Evolutionary conservation across 1,140 invertebrate genomes (phyloP), one percentile per base, ranked within the genome.

Genomic region (Plodia interpunctella): DNA sequence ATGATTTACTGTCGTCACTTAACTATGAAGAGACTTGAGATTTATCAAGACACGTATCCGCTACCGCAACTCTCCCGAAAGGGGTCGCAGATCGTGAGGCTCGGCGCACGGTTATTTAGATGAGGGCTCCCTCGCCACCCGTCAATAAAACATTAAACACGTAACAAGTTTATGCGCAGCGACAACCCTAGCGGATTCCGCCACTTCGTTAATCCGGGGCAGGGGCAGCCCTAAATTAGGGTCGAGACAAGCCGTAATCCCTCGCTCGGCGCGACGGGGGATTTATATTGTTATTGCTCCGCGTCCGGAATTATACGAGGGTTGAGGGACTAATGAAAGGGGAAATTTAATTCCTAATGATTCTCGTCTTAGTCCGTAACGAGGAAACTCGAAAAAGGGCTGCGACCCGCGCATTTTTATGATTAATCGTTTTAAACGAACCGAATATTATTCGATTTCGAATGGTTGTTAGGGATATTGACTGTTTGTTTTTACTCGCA

Each of bases 341-440:
- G 87, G 87, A 89, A 89, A 89, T 89, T 89, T 89, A 89, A 89
- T 87, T 89, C 87, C 84, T 89, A 89, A 89, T 89, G 87, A 89
- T 89, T 89, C 83, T 82, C 87, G 83, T 89, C 87, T 87, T 87
- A 89, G 84, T 76, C 82, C 79, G 83, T 89, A 89, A 87, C 87
- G 84, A 87, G 84, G 82, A 82, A 86, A 85, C 82, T 85, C 74
- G 81, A 83, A 87, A 88, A 89, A 87, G 84, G 86, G 80, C 80
- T 81, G 74, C 76, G 74, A 83, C 76, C 80, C 74, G 76, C 74
- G 66, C 65, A 72, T 83, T 87, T 87, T 86, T 85, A 81, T 86
- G 78, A 84, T 78, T 76, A 80, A 86, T 83, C 76, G 76, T 66
- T 80, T 74, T 60, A 68, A 74, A 68, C 65, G 68, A 66, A 75